Evolutionary conservation across 2,888 invertebrate species (phyloP).

Genomic region (Protodeltote pygarga): DNA sequence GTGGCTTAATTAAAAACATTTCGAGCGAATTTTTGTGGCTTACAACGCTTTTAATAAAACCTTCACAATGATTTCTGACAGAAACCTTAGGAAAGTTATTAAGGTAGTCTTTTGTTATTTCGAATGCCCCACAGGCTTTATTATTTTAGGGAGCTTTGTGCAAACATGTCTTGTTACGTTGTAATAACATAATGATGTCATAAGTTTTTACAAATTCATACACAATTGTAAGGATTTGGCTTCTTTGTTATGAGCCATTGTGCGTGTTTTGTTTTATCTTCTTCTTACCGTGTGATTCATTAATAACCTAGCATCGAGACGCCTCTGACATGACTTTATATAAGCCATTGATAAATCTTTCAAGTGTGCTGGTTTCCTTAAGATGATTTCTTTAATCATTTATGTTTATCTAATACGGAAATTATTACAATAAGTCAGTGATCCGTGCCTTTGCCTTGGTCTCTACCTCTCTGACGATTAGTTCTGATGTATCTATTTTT

Average conservation of each 20-base stretch:
- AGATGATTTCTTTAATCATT: too few species aligned
- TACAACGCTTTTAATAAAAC: constrained; percentile 56
- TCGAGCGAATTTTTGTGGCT: constrained; percentile 57
- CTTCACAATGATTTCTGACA: constrained; percentile 53
- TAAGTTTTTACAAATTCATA: constrained; percentile 21
- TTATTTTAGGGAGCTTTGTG: constrained; percentile 44
- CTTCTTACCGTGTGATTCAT: too few species aligned
- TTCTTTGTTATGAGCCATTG: constrained; percentile 6
- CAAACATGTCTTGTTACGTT: constrained; percentile 36
- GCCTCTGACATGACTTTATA: neutral
- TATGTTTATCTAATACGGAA: too few species aligned
- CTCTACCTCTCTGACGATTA: too few species aligned
- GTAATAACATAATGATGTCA: constrained; percentile 24
- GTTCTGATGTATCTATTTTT: too few species aligned
- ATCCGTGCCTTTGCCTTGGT: too few species aligned
- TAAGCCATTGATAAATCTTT: neutral
- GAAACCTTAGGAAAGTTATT: constrained; percentile 51
- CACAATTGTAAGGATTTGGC: constrained; percentile 23
- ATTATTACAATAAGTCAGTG: too few species aligned
- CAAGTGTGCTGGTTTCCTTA: neutral
- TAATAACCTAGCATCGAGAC: too few species aligned
- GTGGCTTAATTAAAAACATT: constrained; percentile 62
- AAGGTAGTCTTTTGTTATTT: constrained; percentile 47
- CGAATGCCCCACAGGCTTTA: constrained; percentile 41
- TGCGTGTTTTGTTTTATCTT: neutral